Conservation (phyloP, 2,797 vertebrate species). For the Tiaroga cobitis region DNA sequence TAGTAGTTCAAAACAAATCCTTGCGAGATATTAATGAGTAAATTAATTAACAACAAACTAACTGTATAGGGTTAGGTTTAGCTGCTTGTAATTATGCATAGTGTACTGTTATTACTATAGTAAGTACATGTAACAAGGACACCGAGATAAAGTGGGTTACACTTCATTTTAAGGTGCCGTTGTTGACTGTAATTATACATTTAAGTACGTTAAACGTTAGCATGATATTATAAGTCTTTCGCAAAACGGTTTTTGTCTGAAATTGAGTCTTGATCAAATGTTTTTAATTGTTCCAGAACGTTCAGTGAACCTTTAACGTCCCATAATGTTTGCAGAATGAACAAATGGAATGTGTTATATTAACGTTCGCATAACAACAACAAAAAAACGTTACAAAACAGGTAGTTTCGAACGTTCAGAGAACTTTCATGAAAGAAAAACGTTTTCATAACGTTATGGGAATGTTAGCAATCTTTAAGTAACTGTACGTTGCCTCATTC, state of each 20-base stretch:
- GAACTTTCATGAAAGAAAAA: no score
- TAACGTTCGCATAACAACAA: not conserved
- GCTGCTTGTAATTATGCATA: not conserved
- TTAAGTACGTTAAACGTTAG: not conserved
- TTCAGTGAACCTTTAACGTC: not conserved
- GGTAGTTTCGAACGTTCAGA: not conserved
- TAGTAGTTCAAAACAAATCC: not conserved
- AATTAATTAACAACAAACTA: not conserved
- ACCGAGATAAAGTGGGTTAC: not conserved
- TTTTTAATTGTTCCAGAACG: not conserved
- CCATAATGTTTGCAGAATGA: not conserved
- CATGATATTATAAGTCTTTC: not conserved
- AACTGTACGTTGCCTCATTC: no score
- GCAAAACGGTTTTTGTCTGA: not conserved
- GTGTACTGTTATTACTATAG: not conserved
- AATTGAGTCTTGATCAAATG: not conserved
- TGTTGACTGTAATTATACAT: no score
- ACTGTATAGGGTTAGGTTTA: not conserved
- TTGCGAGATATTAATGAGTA: not conserved
- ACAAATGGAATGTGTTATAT: not conserved
- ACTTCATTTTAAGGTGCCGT: no score
- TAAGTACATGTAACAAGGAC: no score
- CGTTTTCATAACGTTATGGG: not conserved
- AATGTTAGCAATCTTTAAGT: not conserved
- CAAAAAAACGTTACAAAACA: no score